Evolutionary conservation across 64 coral and sea anemone species (phyloP), one percentile per base, ranked within the genome.

Genomic region (Montipora foliosa): DNA sequence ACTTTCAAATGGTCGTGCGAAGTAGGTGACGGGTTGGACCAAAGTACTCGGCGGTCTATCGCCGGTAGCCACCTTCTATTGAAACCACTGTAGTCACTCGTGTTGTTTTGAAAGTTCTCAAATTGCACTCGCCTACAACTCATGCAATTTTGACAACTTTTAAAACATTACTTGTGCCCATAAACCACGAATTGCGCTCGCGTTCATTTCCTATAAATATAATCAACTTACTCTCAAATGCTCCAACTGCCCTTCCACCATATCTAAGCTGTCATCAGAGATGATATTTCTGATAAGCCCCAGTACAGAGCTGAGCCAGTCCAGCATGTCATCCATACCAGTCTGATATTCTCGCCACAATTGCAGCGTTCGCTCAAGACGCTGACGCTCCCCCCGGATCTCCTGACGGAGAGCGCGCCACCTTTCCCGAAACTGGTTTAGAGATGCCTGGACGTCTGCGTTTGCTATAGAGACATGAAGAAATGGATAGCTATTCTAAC

Each of bases 341-440:
- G 87, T 84, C 77, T 97, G 95, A 87, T 97, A 97, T 78, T 97
- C 95, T 19, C 93, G 93, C 95, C 95, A 97, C 49, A 94, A 87
- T n/a, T 90, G 78, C 1, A 97, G 92, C n/a, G 94, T 60, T 16
- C 80, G 93, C 15, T 97, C 95, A 45, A 97, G 77, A 4, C 95
- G 88, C 57, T 94, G 95, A 5, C 95, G 91, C 91, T 97, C 95
- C 16, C 75, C 70, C 44, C 85, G 83, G 12, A 64, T 89, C 62
- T 94, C 92, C 67, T 91, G 92, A 57, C 95, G 95, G 8, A 97
- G 72, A 77, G 77, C 84, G 53, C 95, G 95, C 95, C 95, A 97
- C 66, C 89, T 93, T 62, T 97, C 95, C 20, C 78, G 90, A 6
- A 97, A 89, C 76, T 97, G 81, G 81, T 67, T 60, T 4, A 97